Percentiles rank a stretch among this genome's conserved stretches.
These are phyloP conservation scores for Sitophilus oryzae DNA, from an alignment of 1,140 invertebrate species.

Conservation along the genomic window DNA sequence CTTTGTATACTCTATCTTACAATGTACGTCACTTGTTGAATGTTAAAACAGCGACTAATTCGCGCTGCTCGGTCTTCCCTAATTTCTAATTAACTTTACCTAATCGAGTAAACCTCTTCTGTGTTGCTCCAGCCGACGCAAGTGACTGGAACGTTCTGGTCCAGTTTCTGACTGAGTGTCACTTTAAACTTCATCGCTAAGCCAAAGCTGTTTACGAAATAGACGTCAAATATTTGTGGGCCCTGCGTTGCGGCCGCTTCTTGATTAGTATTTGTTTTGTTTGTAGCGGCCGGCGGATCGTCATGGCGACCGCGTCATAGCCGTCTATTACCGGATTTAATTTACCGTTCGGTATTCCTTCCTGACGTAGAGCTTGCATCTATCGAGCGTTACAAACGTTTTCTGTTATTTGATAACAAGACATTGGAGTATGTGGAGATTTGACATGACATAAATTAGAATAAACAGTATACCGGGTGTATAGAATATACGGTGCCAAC, in stretches of 20 bases:
- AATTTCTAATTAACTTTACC: no score
- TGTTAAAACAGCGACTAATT: no score
- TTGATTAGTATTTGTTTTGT: constrained; percentile 16
- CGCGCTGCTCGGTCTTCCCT: no score
- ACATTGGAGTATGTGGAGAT: no score
- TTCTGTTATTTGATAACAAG: background rate
- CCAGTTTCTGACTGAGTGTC: constrained; percentile 61
- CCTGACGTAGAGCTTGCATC: background rate
- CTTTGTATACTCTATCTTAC: no score
- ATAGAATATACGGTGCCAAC: no score
- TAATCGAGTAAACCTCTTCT: constrained; percentile 87
- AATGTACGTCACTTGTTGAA: no score
- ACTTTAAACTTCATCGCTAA: constrained; percentile 74
- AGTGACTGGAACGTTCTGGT: constrained; percentile 67
- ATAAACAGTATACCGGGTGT: no score
- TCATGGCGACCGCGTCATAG: constrained; percentile 9
- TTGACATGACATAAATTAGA: no score
- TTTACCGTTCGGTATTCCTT: background rate
- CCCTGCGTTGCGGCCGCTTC: background rate
- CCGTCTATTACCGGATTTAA: background rate
- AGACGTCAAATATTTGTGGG: constrained; percentile 17
- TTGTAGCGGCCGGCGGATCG: constrained; percentile 14
- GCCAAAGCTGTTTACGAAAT: constrained; percentile 8
- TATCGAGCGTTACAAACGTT: background rate
- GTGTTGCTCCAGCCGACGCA: constrained; percentile 88